phyloP scores from a whole-genome alignment of 2,113 vertebrate genomes.

The Smithornis capensis region DNA sequence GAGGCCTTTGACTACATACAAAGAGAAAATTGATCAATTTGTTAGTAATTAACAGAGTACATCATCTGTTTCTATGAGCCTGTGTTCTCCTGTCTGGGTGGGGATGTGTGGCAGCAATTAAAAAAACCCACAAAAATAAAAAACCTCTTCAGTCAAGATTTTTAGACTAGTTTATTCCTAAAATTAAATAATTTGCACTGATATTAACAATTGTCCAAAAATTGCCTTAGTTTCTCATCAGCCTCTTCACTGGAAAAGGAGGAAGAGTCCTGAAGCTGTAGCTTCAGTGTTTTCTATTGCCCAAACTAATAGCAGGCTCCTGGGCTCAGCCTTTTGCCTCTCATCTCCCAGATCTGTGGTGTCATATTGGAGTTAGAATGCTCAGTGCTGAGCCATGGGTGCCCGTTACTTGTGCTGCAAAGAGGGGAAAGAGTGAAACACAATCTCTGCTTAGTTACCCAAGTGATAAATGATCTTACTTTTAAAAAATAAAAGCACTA shows the following conservation, averaged over 20 bases:
- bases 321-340: neutral
- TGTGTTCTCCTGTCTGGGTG: fast-evolving
- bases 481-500: neutral
- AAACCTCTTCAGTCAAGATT: neutral
- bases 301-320: neutral
- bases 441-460: neutral
- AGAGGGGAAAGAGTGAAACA: neutral
- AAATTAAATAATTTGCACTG: neutral
- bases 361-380: neutral
- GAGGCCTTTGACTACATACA: neutral
- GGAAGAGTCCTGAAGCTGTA: neutral
- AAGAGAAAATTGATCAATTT: neutral
- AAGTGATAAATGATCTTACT: neutral
- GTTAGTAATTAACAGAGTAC: neutral
- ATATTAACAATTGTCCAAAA: neutral
- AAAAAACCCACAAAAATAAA: neutral
- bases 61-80: neutral
- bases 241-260: neutral
- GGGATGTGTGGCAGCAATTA: neutral
- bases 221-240: neutral
- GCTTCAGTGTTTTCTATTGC: neutral
- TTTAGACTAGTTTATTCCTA: neutral
- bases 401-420: neutral
- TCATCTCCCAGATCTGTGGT: neutral
- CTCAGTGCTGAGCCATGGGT: neutral